Base-by-base conservation (phyloP, 2,888 invertebrate genomes). In the Microplitis deprimator region DNA sequence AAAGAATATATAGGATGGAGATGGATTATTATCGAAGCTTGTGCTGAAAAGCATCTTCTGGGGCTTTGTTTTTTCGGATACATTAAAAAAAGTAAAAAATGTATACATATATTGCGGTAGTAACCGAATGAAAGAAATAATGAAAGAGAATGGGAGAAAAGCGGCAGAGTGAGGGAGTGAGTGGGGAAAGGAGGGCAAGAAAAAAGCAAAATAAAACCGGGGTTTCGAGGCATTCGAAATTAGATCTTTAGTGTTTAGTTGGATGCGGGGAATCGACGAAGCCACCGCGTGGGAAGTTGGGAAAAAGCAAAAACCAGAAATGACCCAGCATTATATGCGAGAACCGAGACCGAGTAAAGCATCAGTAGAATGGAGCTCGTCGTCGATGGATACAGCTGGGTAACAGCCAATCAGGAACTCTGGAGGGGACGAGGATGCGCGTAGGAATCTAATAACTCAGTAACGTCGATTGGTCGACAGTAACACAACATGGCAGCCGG, bases 401-500 rank as follows among this genome's bases (percentile, higher is more conserved):
- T 67, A 67, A 64, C 17, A 64, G 62, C 75, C 64, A 64, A 70
- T 75, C 40, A 69, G 69, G n/a, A n/a, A 50, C 16, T 38, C 8
- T 68, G 8, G 68, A 38, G 64, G 71, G 79, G 81, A 77, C 77
- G 78, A 77, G 77, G 79, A 81, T 80, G 81, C 82, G 81, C 81
- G 81, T 83, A 82, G 77, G 68, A 50, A 50, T 50, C 50, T 50
- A 50, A 50, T 50, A 50, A 50, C 50, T 50, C 79, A 79, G 78
- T 74, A 74, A 74, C 75, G 77, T 75, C 79, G 75, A 78, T 82
- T 78, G 79, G 80, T 39, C 77, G 78, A 72, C 78, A 78, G 78
- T 79, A 79, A 68, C 73, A 77, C 79, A 82, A 80, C 81, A 83
- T 82, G 82, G 83, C 83, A 77, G 78, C 62, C 40, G 71, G 60